These are phyloP conservation scores for Taeniopygia guttata DNA, from an alignment of 2,797 vertebrate genomes.

Conservation along the genomic window DNA sequence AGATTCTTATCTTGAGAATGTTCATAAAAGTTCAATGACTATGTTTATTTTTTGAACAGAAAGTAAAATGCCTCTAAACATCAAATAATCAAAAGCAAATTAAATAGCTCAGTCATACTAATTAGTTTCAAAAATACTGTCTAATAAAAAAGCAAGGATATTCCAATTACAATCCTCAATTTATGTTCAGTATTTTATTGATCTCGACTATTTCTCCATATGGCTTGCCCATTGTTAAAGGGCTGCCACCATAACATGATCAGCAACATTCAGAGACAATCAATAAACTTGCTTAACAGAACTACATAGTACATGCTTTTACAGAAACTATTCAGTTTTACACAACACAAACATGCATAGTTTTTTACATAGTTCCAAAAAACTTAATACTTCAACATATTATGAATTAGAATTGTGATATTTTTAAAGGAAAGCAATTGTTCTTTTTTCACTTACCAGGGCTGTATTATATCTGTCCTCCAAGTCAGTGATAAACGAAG, in stretches of 20 bases:
- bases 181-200: background rate
- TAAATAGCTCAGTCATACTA: background rate
- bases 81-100: background rate
- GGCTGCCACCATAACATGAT: background rate
- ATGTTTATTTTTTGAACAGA: background rate
- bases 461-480: constrained; percentile 63
- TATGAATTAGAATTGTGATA: background rate
- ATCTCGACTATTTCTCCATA: background rate
- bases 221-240: constrained; percentile 7
- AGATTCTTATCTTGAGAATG: background rate
- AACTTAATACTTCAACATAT: background rate
- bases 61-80: background rate
- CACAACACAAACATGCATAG: background rate
- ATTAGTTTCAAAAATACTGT: background rate
- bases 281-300: background rate
- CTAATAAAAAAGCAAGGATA: constrained; percentile 16
- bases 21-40: constrained; percentile 12
- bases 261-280: background rate
- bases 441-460: constrained; percentile 57
- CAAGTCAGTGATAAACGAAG: constrained; percentile 63
- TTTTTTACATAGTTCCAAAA: background rate
- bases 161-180: background rate
- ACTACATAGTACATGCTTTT: background rate
- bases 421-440: background rate
- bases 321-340: background rate